Conservation (phyloP, 1,140 invertebrate genomes). For the Nylanderia fulva region DNA sequence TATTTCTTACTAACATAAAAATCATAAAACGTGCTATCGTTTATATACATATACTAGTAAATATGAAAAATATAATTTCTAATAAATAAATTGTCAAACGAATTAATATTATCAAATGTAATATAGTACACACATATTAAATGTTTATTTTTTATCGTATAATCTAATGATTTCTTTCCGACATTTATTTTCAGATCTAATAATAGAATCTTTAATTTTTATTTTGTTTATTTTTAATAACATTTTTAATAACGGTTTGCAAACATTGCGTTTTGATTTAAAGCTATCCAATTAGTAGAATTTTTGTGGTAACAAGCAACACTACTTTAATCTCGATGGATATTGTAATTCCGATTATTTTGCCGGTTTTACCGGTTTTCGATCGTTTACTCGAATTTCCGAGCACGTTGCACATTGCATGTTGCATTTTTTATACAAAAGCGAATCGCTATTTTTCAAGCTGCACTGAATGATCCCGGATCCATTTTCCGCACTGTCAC, state of each 20-base stretch:
- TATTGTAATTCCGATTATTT: conserved; percentile 22
- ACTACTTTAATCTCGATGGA: not conserved
- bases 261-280: not conserved
- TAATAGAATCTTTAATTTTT: conserved; percentile 12
- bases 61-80: not conserved
- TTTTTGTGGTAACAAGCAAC: not conserved
- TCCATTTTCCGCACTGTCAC: not conserved
- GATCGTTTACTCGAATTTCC: conserved; percentile 2
- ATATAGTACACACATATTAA: not conserved
- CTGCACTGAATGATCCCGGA: not conserved
- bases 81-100: too few species aligned
- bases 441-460: not conserved
- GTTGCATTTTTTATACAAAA: conserved; percentile 8
- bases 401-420: not conserved
- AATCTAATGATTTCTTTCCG: not conserved
- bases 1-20: not conserved
- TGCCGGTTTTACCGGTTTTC: not conserved
- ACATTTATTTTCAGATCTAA: not conserved
- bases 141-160: not conserved
- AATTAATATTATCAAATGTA: not conserved
- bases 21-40: not conserved
- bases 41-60: too few species aligned
- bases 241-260: not conserved
- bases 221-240: conserved; percentile 19
- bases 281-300: not conserved